These are phyloP conservation scores for Dione vanillae DNA, from an alignment of 2,888 invertebrate species.

Conservation along the genomic window DNA sequence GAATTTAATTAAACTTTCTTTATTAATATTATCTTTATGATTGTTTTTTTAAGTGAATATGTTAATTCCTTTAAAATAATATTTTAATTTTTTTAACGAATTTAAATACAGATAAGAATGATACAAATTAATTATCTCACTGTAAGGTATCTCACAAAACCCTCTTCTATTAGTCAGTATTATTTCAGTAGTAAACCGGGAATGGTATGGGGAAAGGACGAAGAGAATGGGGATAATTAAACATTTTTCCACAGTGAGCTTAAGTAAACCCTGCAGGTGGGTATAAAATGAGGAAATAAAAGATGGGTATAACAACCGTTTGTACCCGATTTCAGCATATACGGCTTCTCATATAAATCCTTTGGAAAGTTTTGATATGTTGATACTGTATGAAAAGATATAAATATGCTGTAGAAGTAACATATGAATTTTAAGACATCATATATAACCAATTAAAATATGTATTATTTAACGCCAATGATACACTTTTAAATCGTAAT, in stretches of 20 bases:
- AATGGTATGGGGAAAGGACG: conserved; percentile 39
- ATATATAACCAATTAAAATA: too few relatives aligned
- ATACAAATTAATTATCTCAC: conserved; percentile 31
- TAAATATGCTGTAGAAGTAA: too few relatives aligned
- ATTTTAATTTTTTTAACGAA: too few relatives aligned
- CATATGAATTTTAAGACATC: too few relatives aligned
- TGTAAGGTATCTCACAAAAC: conserved; percentile 23
- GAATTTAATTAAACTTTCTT: conserved; percentile 15
- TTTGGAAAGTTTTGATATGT: conserved; percentile 6
- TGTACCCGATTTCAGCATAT: conserved; percentile 37
- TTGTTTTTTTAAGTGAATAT: too few relatives aligned
- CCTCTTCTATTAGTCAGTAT: conserved; percentile 42
- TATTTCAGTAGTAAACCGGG: conserved; percentile 43
- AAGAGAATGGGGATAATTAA: conserved; percentile 45
- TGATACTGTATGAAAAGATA: neutral
- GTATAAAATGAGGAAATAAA: conserved; percentile 45
- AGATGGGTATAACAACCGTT: conserved; percentile 35
- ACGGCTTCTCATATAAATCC: conserved; percentile 24
- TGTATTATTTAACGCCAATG: too few relatives aligned
- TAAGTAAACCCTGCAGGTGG: conserved; percentile 49
- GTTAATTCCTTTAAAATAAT: too few relatives aligned
- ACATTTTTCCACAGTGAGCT: conserved; percentile 45
- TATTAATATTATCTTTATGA: neutral
- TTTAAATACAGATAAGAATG: conserved; percentile 1
- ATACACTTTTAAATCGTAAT: too few relatives aligned